Base-by-base conservation (phyloP, 2,113 vertebrate genomes). In the Phoxinus phoxinus region DNA sequence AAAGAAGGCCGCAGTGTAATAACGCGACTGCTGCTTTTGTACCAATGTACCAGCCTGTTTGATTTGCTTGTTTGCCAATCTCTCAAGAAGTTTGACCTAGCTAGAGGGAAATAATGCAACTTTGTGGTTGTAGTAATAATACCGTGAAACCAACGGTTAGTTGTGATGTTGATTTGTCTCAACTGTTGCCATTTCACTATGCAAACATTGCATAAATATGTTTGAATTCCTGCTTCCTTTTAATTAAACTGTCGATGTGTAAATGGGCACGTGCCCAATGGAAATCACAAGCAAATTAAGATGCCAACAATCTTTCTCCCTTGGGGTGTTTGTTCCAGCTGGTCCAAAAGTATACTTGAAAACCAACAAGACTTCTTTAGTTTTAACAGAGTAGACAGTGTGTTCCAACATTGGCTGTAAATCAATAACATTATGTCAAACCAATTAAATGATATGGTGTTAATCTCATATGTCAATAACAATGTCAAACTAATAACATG, bases 231-330 rank as follows among this genome's bases (percentile, higher is more conserved):
- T 63, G 12, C 58, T 63, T 80, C 23, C 6, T n/a, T 10, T 63
- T 7, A 80, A 61, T 46, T 46, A 44, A 63, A 27, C 77, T 46
- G 75, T 23, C 4, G 0, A 3, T 80, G 23, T 44, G 23, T 46
- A 17, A 41, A 63, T 44, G 12, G 76, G 76, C 76, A 61, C 12
- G 2, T 78, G 12, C 7, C 23, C 21, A 59, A 25, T 78, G 7
- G 58, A 41, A 61, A 79, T 23, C 35, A 61, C 23, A 63, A 81
- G 37, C 25, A 46, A 44, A 65, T 78, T 46, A 13, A 79, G 59
- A 61, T 61, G 2, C 23, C 15, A 15, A 8, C 37, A 81, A 81
- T 46, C 23, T 27, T 63, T 35, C 5, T 46, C 5, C 58, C 35
- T 58, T 44, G 11, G 41, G 37, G 21, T n/a, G 37, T 73, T 44